These are phyloP conservation scores for Bolborhynchus lineola DNA, from an alignment of 2,113 vertebrate species.

Conservation along the genomic window DNA sequence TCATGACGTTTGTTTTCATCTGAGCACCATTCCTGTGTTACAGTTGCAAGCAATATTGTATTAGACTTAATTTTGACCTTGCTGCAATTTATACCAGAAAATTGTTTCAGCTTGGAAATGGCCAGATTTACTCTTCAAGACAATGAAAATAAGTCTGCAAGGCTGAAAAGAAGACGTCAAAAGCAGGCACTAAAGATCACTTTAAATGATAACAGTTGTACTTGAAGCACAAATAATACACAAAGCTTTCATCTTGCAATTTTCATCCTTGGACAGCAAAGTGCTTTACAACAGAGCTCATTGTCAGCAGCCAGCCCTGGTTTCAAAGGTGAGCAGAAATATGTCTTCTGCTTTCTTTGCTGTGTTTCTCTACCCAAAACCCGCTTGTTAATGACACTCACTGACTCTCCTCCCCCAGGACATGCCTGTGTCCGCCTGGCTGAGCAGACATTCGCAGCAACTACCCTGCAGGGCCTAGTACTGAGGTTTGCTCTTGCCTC, in stretches of 20 bases:
- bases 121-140: neutral
- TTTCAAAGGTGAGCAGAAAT: neutral
- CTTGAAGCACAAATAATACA: conserved; percentile 15
- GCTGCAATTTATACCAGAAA: neutral
- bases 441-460: neutral
- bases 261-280: neutral
- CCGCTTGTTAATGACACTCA: neutral
- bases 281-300: neutral
- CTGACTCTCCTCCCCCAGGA: neutral
- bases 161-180: conserved; percentile 39
- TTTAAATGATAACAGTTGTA: conserved; percentile 21
- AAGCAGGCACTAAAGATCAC: conserved; percentile 25
- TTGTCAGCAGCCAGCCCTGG: neutral
- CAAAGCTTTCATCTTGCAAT: conserved; percentile 22
- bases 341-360: neutral
- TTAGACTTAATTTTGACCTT: conserved; percentile 8
- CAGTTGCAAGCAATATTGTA: neutral
- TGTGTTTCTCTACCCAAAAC: neutral
- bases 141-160: conserved; percentile 7
- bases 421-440: accelerated
- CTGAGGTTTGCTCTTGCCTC: neutral
- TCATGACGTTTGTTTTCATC: neutral
- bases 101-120: neutral
- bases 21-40: neutral
- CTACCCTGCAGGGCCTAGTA: accelerated